These are phyloP conservation scores for Nipponacmea schrenckii DNA, from an alignment of 2,888 invertebrate species.

Conservation along the genomic window DNA sequence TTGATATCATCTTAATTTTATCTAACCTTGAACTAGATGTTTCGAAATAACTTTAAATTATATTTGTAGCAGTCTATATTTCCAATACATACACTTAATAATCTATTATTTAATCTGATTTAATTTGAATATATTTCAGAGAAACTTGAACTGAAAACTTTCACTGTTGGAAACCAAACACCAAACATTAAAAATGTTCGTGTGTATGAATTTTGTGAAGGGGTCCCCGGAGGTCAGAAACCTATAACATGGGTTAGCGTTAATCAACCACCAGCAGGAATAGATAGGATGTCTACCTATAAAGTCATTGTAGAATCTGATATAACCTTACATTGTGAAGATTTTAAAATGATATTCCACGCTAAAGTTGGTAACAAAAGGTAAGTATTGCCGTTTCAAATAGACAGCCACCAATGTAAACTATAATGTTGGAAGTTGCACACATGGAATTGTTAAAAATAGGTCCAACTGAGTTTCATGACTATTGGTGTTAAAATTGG, in stretches of 20 bases:
- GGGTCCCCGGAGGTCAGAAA: conserved; percentile 56
- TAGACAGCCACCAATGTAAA: too few relatives aligned
- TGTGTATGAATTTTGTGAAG: conserved; percentile 67
- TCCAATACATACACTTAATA: too few relatives aligned
- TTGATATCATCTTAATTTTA: too few relatives aligned
- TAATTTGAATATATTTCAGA: conserved; percentile 58
- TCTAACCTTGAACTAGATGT: too few relatives aligned
- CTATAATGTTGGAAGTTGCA: too few relatives aligned
- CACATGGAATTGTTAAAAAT: too few relatives aligned
- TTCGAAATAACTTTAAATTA: too few relatives aligned
- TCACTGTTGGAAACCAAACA: conserved; percentile 70
- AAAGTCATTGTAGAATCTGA: conserved; percentile 71
- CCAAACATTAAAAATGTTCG: conserved; percentile 65
- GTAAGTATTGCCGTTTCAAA: conserved; percentile 38
- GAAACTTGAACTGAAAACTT: conserved; percentile 69
- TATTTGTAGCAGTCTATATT: too few relatives aligned
- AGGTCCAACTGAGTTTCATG: too few relatives aligned
- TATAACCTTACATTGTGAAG: conserved; percentile 70
- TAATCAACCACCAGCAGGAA: conserved; percentile 59
- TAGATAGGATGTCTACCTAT: conserved; percentile 63
- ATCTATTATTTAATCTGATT: background rate
- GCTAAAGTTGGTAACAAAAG: conserved; percentile 62
- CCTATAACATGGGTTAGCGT: conserved; percentile 59
- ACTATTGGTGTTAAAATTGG: too few relatives aligned
- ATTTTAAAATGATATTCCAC: conserved; percentile 71